These are phyloP conservation scores for Leptopilina boulardi DNA, from an alignment of 1,140 invertebrate genomes.

Conservation along the genomic window DNA sequence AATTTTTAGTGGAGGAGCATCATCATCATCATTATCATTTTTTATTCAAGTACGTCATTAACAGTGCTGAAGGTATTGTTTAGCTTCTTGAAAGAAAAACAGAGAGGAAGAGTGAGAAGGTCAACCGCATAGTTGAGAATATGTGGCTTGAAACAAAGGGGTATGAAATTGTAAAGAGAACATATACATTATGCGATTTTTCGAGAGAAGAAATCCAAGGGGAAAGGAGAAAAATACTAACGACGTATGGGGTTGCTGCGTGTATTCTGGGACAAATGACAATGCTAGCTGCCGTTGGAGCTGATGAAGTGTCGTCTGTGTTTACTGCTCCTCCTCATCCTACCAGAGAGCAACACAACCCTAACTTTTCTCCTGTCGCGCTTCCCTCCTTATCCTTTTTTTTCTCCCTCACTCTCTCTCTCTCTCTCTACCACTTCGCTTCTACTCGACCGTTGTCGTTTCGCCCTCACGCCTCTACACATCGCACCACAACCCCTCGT, in stretches of 20 bases:
- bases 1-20: no score
- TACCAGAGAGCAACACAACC: conserved; percentile 9
- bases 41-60: background rate
- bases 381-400: background rate
- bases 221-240: conserved; percentile 57
- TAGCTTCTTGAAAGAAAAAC: background rate
- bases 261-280: conserved; percentile 67
- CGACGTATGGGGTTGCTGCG: conserved; percentile 59
- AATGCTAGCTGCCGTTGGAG: conserved; percentile 65
- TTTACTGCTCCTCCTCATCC: conserved; percentile 46
- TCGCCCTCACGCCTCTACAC: conserved; percentile 54
- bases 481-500: conserved; percentile 51
- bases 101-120: background rate
- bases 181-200: conserved; percentile 60
- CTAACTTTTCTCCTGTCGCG: background rate
- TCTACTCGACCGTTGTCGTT: conserved; percentile 49
- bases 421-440: background rate
- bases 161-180: conserved; percentile 68
- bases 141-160: conserved; percentile 51
- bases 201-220: conserved; percentile 41
- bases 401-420: conserved; percentile 9
- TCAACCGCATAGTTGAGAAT: conserved; percentile 1
- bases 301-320: conserved; percentile 68
- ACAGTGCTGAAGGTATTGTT: background rate
- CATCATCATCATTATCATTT: background rate